phyloP scores from a whole-genome alignment of 2,113 vertebrate species.

The Thalassarche chlororhynchos region DNA sequence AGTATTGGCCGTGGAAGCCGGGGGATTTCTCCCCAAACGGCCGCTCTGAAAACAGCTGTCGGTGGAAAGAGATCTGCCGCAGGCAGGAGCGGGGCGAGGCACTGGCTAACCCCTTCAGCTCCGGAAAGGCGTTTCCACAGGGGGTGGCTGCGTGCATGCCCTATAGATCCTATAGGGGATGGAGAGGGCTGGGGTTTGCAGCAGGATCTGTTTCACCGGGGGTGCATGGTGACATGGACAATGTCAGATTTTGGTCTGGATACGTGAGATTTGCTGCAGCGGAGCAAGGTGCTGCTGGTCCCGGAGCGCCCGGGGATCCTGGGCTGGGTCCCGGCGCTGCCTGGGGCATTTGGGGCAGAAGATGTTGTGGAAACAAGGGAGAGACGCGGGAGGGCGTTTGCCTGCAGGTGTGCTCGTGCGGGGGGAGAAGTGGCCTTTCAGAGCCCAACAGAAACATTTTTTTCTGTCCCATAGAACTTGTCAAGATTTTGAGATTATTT shows the following conservation, averaged over 20 bases:
- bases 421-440: not conserved
- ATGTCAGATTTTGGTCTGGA: not conserved
- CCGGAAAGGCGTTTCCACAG: not conserved
- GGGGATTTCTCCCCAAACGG: slow-evolving; percentile 24
- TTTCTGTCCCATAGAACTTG: not conserved
- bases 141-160: not conserved
- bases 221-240: accelerated
- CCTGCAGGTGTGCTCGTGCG: accelerated
- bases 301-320: not conserved
- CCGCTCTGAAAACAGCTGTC: slow-evolving; percentile 11
- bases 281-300: not conserved
- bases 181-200: not conserved
- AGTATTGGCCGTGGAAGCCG: not conserved
- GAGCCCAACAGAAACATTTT: not conserved
- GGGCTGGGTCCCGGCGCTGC: not conserved
- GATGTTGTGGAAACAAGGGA: not conserved
- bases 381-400: not conserved
- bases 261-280: not conserved
- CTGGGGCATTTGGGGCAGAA: not conserved
- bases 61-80: not conserved
- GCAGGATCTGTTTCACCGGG: accelerated
- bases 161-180: not conserved
- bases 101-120: not conserved
- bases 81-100: not conserved
- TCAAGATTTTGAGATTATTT: not conserved